Base-by-base conservation (phyloP, 1,140 invertebrate genomes). In the Prorops nasuta region DNA sequence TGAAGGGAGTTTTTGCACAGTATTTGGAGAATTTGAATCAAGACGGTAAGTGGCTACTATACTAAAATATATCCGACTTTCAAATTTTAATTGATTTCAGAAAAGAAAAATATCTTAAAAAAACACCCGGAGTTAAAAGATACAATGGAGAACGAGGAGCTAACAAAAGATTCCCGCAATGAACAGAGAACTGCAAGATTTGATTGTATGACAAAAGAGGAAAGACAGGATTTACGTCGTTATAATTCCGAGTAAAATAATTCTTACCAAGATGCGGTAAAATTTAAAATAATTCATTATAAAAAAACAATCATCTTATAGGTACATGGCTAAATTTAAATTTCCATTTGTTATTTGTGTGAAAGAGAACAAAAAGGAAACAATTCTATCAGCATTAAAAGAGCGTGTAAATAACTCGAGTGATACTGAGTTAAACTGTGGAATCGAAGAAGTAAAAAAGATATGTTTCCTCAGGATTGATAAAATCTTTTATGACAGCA, bases 341-440 rank as follows among this genome's bases (percentile, higher is more conserved):
- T 87, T 87, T 68, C 86, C 86, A 4, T 88, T 87, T 70, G 82
- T 88, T 20, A 85, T 87, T 40, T 87, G 84, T 64, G 85, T 81
- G 6, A 74, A 84, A 51, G 78, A 84, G 75, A 87, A 87, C 57
- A 84, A 85, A 64, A 77, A 84, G 16, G 66, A 77, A 21, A 77
- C 80, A 2, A 86, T 88, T 51, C 69, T 86, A 19, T 63, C 76
- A 22, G 81, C 80, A 28, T 67, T 88, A 9, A 69, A 80, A 52
- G 53, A 51, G 1, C 69, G 86, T 54, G 73, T 84, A 37, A 59
- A 80, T 28, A 86, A 86, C 61, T 64, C 72, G 3, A 58, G 49
- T 24, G 74, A 82, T 20, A 51, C 69, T 32, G 86, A 88, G 75
- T 69, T 85, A 0, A 56, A 65, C 7, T 82, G 64, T 45, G 83